Base-by-base conservation (phyloP, 2,888 invertebrate genomes). In the Amphipyra berbera region DNA sequence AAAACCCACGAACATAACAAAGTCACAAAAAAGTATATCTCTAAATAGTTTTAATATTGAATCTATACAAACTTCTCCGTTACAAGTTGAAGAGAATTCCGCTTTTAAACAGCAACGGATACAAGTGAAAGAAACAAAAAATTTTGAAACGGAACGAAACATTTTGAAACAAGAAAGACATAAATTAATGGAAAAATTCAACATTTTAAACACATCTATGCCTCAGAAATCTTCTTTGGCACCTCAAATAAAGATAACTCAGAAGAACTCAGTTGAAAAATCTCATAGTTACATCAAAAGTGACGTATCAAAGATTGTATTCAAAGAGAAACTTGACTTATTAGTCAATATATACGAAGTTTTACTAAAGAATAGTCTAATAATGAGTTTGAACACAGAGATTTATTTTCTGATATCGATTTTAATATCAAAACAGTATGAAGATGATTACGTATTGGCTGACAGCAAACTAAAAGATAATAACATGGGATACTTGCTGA, bases 331-430 rank as follows among this genome's bases (percentile, higher is more conserved):
- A 74, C 84, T 97, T 0, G 95, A 96, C 73, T 81, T 94, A 30
- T 79, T 97, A 33, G 90, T 95, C 1, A 83, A 93, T 61, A 88
- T 97, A 41, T 97, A 97, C 73, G 91, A 95, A 48, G 83, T 88
- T 53, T 90, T 97, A 68, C 85, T 97, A 10, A 94, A 95, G 71
- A 94, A 95, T 78, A 96, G 96, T 83, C 89, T 97, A 54, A 95
- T 97, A 27, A 88, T 96, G 30, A 97, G 96, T 88, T 84, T 96
- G 5, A 95, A 96, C 68, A 95, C 96, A 0, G 97, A 97, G 87
- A 90, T 97, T 61, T 96, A 96, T 88, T 97, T 96, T 88, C 83
- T 97, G 21, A 95, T 97, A 78, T 96, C 96, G 0, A 92, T 97
- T 58, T 90, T 97, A 27, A 85, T 96, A 47, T 95, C 94, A 0